Conservation (phyloP, 23 tunicate species). For the Halocynthia aurantium region DNA sequence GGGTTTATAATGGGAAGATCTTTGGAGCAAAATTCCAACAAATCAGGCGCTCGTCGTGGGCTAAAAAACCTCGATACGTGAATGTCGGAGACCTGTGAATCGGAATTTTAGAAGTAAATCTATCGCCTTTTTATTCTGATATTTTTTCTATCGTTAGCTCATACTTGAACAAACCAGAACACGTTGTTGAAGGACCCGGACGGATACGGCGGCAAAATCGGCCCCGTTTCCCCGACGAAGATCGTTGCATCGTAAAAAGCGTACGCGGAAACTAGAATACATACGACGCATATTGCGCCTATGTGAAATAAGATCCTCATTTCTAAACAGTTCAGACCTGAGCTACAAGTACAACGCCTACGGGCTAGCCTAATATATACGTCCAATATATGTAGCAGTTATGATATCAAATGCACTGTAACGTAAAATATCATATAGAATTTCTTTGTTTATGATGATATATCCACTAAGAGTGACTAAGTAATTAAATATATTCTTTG, state of each 20-base stretch:
- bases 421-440: too few relatives aligned
- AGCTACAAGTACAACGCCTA: too few relatives aligned
- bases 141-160: neutral
- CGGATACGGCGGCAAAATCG: too few relatives aligned
- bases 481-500: too few relatives aligned
- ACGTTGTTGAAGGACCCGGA: constrained; percentile 18
- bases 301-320: neutral
- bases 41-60: constrained; percentile 56
- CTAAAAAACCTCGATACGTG: constrained; percentile 61
- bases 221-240: too few relatives aligned
- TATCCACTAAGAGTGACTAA: too few relatives aligned
- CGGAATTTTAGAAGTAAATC: neutral
- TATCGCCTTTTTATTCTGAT: neutral
- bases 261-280: neutral
- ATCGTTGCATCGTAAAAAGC: neutral
- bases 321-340: too few relatives aligned
- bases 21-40: constrained; percentile 47
- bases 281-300: neutral
- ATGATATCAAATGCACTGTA: too few relatives aligned
- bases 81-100: constrained; percentile 77
- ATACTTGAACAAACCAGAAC: constrained; percentile 86
- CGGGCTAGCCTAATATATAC: too few relatives aligned
- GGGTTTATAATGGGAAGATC: constrained; percentile 63
- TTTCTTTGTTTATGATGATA: too few relatives aligned
- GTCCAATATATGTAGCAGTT: too few relatives aligned